Conservation (phyloP, 2,797 vertebrate genomes). For the Naso thynnoides region DNA sequence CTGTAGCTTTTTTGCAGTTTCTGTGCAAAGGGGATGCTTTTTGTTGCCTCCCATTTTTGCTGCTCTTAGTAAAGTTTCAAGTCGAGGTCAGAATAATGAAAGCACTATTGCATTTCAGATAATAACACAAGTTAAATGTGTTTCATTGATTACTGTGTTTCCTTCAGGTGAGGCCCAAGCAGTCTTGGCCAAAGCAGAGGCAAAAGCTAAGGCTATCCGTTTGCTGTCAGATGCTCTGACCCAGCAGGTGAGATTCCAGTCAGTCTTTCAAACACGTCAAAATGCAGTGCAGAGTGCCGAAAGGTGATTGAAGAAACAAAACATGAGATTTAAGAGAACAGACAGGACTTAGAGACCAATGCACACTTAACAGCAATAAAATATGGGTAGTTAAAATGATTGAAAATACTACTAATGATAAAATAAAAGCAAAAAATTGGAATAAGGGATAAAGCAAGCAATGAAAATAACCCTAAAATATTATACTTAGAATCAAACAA, state of each 20-base stretch:
- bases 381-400: too few species aligned
- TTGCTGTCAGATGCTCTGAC: slow-evolving; percentile 90
- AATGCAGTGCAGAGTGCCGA: too few species aligned
- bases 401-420: too few species aligned
- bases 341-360: too few species aligned
- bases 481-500: too few species aligned
- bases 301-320: too few species aligned
- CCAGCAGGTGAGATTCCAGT: slow-evolving; percentile 86
- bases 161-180: slow-evolving; percentile 93
- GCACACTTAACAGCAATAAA: too few species aligned
- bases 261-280: too few species aligned
- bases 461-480: too few species aligned
- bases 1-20: not conserved
- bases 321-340: too few species aligned
- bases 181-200: slow-evolving; percentile 92
- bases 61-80: not conserved
- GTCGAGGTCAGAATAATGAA: not conserved
- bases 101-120: not conserved
- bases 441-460: too few species aligned
- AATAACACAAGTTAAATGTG: not conserved
- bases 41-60: not conserved
- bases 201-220: slow-evolving; percentile 92
- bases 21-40: not conserved
- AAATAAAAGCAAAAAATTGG: too few species aligned
- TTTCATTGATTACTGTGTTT: not conserved